Evolutionary conservation across 2,113 vertebrate species (phyloP), one percentile per base, ranked within the genome.

Genomic region (Coptodon bakossiorum): DNA sequence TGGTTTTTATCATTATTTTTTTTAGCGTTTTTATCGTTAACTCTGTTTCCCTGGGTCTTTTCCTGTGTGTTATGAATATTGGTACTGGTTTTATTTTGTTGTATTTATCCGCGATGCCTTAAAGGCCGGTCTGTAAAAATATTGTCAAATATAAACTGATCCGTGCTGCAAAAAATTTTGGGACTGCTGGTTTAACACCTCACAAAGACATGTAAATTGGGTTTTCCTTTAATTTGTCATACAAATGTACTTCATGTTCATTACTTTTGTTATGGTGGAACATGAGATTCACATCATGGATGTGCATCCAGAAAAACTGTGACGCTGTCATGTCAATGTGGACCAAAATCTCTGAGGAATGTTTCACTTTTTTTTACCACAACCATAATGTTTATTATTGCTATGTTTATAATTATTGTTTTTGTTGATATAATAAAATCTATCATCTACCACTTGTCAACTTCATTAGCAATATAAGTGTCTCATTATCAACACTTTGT

Each of bases 101-200:
- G 57, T 31, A 59, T 16, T 29, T 29, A 59, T 61, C 57, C 16
- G 14, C 27, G 1, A 61, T 27, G 31, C 57, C 27, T 29, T 59
- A 59, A 31, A 59, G 56, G 14, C 27, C 3, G 1, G 9, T 61
- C 57, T 34, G 16, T 34, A 29, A 61, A 61, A 61, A 61, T 10
- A 61, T 10, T 61, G 57, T 34, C 57, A 34, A 34, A 61, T 61
- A 34, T 61, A 61, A 61, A 61, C 1, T 10, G 57, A 34, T 34
- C 57, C 2, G 3, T 61, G 14, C 16, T 2, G 1, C 29, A 61
- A 61, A 61, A 0, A 3, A 0, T 34, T 61, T 34, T 29, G 57
- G 27, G 57, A 31, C 57, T 34, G 16, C 57, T 24, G 12, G 22
- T 27, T 45, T 73, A 73, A 73, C 8, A 73, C 3, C 13, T 48